phyloP scores from a whole-genome alignment of 2,113 vertebrate genomes.

The Ailurus styani region DNA sequence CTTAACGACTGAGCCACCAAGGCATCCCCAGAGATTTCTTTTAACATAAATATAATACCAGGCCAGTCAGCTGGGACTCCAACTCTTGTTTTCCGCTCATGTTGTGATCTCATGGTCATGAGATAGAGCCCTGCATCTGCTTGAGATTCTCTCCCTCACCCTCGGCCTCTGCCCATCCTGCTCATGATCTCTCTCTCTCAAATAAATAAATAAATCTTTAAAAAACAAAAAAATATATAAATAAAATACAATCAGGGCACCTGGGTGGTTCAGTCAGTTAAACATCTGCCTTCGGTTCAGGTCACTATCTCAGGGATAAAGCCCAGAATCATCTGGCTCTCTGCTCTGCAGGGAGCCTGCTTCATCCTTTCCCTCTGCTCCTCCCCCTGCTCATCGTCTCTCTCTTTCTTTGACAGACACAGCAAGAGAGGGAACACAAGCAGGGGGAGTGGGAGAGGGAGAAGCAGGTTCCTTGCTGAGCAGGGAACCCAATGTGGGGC shows the following conservation, averaged over 20 bases:
- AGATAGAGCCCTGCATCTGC: neutral
- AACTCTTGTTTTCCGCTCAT: neutral
- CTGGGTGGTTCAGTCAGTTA: neutral
- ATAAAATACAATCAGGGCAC: neutral
- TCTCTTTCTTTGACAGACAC: no score
- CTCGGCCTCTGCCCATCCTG: neutral
- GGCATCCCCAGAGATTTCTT: neutral
- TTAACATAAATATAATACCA: neutral
- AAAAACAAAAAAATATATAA: neutral
- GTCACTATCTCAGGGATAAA: neutral
- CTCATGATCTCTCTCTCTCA: neutral
- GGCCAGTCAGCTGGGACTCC: neutral
- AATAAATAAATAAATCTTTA: neutral
- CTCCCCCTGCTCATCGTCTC: neutral
- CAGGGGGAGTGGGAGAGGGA: no score
- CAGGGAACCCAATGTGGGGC: no score
- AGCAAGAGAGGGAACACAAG: no score
- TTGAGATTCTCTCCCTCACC: neutral
- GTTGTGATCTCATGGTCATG: neutral
- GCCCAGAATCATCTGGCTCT: neutral
- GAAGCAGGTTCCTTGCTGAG: no score
- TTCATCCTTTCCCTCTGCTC: neutral
- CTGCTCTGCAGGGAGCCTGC: neutral
- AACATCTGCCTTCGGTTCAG: neutral
- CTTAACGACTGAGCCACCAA: no score